Percentiles rank a stretch among this genome's conserved stretches.
phyloP scores from a whole-genome alignment of 2,888 invertebrate genomes.

The Tachina grossa region DNA sequence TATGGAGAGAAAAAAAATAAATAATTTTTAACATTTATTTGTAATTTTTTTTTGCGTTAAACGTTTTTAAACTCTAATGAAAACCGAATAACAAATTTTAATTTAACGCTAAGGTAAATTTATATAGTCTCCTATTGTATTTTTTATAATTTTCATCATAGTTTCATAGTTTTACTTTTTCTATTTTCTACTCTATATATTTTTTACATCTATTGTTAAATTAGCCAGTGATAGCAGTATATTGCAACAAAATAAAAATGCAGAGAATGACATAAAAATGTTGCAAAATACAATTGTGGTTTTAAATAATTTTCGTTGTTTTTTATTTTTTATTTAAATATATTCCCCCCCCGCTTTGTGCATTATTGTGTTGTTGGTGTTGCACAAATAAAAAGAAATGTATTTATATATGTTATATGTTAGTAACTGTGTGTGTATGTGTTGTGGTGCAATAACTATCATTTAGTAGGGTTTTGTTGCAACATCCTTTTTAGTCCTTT shows the following conservation, averaged over 20 bases:
- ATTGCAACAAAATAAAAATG: constrained; percentile 8
- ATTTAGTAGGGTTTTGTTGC: constrained; percentile 59
- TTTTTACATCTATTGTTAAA: constrained; percentile 52
- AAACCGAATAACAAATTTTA: constrained; percentile 67
- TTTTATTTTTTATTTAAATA: constrained; percentile 19
- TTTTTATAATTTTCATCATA: constrained; percentile 32
- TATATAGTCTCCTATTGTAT: constrained; percentile 58
- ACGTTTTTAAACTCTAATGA: constrained; percentile 50
- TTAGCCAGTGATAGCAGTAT: constrained; percentile 56
- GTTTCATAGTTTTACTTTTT: constrained; percentile 15
- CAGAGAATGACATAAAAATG: constrained; percentile 61
- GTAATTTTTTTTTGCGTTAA: not conserved
- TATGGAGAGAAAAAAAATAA: not conserved
- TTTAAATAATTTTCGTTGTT: constrained; percentile 62
- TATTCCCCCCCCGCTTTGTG: constrained; percentile 6
- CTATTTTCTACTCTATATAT: constrained; percentile 34
- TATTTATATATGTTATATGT: constrained; percentile 3
- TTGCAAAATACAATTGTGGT: constrained; percentile 66
- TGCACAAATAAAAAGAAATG: constrained; percentile 48
- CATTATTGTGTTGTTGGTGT: constrained; percentile 37
- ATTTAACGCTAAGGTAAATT: constrained; percentile 72
- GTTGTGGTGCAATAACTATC: constrained; percentile 58
- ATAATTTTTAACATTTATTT: constrained; percentile 27
- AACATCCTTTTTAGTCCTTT: constrained; percentile 50
- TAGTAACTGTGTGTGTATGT: not conserved